These are phyloP conservation scores for Staurois parvus DNA, from an alignment of 2,797 vertebrate species.

Conservation along the genomic window DNA sequence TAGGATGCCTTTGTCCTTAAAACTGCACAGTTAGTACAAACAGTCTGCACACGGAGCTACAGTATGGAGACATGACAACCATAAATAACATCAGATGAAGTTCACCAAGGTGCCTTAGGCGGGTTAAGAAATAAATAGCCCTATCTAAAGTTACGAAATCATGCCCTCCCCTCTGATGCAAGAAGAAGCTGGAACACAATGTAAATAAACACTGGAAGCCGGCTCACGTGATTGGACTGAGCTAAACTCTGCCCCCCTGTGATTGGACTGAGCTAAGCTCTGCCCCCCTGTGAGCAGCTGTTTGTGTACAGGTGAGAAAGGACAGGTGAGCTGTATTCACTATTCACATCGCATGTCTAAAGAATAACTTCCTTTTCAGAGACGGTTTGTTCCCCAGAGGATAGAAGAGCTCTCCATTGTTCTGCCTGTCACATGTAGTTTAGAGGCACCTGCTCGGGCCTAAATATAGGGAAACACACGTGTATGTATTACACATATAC, in stretches of 20 bases:
- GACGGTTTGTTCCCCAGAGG: neutral
- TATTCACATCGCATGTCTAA: neutral
- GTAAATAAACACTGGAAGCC: conserved; percentile 50
- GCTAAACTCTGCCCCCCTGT: too few relatives aligned
- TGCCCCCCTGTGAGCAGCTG: conserved; percentile 38
- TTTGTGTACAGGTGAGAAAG: conserved; percentile 37
- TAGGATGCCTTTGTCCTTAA: neutral
- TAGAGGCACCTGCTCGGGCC: too few relatives aligned
- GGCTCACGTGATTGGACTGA: conserved; percentile 35
- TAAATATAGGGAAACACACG: too few relatives aligned
- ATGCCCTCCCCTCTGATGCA: conserved; percentile 49
- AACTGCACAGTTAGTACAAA: neutral
- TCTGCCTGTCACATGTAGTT: neutral
- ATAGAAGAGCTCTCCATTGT: neutral
- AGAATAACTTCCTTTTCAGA: neutral
- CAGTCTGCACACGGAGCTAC: neutral
- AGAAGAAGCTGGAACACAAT: conserved; percentile 28
- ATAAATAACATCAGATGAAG: conserved; percentile 2
- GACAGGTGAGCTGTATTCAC: conserved; percentile 23
- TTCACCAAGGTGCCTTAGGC: conserved; percentile 16
- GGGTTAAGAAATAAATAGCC: conserved; percentile 31
- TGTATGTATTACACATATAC: too few relatives aligned
- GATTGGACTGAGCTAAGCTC: neutral
- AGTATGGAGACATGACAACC: neutral
- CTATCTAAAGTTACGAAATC: conserved; percentile 47